A percentile compares a stretch with the other conserved stretches of the same genome.
phyloP scores from a whole-genome alignment of 2,113 vertebrate genomes.

The Rhea americana region DNA sequence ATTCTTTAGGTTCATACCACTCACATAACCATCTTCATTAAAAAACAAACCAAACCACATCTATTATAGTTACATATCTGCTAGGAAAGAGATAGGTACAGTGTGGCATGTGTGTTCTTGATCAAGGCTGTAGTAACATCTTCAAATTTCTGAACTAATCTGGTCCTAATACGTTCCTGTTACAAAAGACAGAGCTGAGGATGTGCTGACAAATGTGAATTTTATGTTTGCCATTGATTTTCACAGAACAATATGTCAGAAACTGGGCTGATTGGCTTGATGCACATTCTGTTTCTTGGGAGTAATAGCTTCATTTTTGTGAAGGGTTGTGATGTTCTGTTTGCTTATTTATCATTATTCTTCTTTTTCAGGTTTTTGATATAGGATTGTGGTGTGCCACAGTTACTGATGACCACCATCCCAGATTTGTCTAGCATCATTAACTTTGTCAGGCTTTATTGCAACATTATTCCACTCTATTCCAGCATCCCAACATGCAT shows the following conservation, averaged over 20 bases:
- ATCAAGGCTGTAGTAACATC: neutral
- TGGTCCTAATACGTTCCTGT: neutral
- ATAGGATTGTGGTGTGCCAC: neutral
- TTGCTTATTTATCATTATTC: neutral
- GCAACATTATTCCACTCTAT: neutral
- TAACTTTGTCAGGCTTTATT: neutral
- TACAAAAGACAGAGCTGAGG: neutral
- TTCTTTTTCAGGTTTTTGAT: neutral
- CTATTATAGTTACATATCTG: neutral
- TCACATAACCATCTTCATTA: neutral
- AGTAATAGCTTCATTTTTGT: neutral
- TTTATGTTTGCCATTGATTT: neutral
- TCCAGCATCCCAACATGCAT: neutral
- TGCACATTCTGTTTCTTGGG: accelerated
- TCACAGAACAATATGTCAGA: neutral
- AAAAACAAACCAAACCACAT: neutral
- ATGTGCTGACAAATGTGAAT: neutral
- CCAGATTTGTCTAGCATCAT: neutral
- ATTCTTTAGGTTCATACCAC: neutral
- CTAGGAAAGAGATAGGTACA: neutral
- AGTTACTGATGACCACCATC: neutral
- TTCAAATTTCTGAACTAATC: neutral
- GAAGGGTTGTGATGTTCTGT: neutral
- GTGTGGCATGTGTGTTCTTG: neutral
- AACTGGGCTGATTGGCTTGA: neutral